A percentile compares a stretch with the other conserved stretches of the same genome.
These are phyloP conservation scores for Cyclophora albipunctata DNA, from an alignment of 2,888 invertebrate species.

Conservation along the genomic window DNA sequence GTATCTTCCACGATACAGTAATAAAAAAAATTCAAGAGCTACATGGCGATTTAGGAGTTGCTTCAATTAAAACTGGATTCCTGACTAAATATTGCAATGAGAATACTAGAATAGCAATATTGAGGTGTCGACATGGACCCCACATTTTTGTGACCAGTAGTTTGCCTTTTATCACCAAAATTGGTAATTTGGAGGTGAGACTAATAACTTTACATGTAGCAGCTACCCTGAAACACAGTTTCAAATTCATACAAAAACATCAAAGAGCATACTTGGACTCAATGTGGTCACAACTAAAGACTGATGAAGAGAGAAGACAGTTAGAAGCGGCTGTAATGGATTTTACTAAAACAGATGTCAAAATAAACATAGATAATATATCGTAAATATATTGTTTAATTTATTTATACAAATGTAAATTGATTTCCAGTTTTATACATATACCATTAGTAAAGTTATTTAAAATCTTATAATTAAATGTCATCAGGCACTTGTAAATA, in stretches of 20 bases:
- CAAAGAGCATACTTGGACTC: constrained; percentile 79
- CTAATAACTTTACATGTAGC: constrained; percentile 82
- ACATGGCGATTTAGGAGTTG: constrained; percentile 85
- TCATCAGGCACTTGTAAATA: constrained; percentile 34
- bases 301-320: constrained; percentile 76
- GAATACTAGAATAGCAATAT: constrained; percentile 82
- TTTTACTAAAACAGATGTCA: constrained; percentile 62
- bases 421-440: too few relatives aligned
- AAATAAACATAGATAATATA: constrained; percentile 60
- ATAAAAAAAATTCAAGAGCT: constrained; percentile 78
- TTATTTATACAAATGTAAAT: neutral
- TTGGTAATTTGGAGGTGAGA: constrained; percentile 77
- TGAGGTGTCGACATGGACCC: constrained; percentile 83
- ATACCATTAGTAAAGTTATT: too few relatives aligned
- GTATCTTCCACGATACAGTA: constrained; percentile 73
- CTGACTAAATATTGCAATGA: constrained; percentile 87
- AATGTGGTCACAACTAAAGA: constrained; percentile 76
- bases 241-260: constrained; percentile 81
- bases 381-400: constrained; percentile 24
- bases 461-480: too few relatives aligned
- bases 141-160: constrained; percentile 81
- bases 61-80: constrained; percentile 82
- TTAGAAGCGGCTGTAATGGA: constrained; percentile 69
- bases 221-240: constrained; percentile 87
- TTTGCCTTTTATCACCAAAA: constrained; percentile 80